Base-by-base conservation (phyloP, 2,888 invertebrate species). In the Pristionchus japonicus region DNA sequence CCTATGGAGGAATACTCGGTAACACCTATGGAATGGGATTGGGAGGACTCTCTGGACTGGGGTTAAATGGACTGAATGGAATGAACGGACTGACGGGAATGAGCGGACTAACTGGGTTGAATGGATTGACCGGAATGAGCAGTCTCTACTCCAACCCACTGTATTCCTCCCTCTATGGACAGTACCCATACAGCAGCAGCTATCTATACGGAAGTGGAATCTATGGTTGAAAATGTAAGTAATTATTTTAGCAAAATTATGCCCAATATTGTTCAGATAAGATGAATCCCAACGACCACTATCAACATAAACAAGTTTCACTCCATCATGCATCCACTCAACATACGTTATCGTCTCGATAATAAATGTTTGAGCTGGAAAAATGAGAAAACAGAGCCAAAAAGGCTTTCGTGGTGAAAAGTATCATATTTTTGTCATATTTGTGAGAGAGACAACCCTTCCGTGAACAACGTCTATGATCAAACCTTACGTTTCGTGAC, bases 61-160 rank as follows among this genome's bases (percentile, higher is more conserved):
- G 57, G 23, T 0, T 85, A 9, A 43, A 61, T 40, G 85, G 85
- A 23, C 43, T 85, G 6, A 27, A 17, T 64, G 85, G 85, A 17
- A 31, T 47, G 17, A 80, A 80, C 23, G 49, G 80, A 80, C 74
- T 74, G 20, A 23, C 23, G 20, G 74, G 70, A 70, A 74, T 74
- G 13, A 70, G 17, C n/a, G 70, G 70, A 70, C 31, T 70, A 31
- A 80, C 6, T 47, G 47, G 49, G 23, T 23, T 77, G 23, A 49
- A 82, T 82, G 80, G 47, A 23, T 6, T 49, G 13, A 31, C 47
- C 20, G 49, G 80, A 2, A 9, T 49, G 31, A 82, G 31, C 80
- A n/a, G 49, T 47, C 23, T 82, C 49, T 82, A 80, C 80, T 47
- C 80, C n/a, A 80, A 80, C n/a, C 49, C 80, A 3, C 49, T 80